Percentiles rank a stretch among this genome's conserved stretches.
Conservation (phyloP, 53 echinoderm and acorn worm genomes). For the Luidia sarsii region DNA sequence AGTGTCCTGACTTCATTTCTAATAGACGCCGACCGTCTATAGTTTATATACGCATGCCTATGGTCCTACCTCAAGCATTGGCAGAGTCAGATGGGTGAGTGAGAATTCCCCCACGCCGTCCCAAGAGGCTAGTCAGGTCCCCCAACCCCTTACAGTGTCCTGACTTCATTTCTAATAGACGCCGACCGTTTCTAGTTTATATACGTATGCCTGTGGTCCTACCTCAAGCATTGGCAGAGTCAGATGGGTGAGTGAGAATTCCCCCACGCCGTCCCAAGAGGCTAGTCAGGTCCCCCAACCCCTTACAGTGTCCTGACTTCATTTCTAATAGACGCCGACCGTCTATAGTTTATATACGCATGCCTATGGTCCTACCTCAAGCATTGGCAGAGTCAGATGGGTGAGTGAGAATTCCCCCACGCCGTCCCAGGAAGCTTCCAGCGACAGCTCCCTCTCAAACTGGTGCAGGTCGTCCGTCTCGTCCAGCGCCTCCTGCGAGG, state of each 20-base stretch:
- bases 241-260: constrained; percentile 89
- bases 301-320: too few relatives aligned
- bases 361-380: constrained; percentile 64
- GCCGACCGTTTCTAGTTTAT: too few relatives aligned
- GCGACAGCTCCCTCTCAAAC: constrained; percentile 87
- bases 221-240: constrained; percentile 91
- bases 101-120: constrained; percentile 80
- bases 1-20: too few relatives aligned
- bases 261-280: constrained; percentile 69
- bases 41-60: too few relatives aligned
- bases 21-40: too few relatives aligned
- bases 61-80: constrained; percentile 90
- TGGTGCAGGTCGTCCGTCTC: constrained; percentile 88
- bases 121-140: too few relatives aligned
- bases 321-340: too few relatives aligned
- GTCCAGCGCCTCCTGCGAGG: constrained; percentile 87
- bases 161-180: too few relatives aligned
- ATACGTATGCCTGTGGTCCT: not conserved
- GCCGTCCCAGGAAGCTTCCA: constrained; percentile 75
- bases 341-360: too few relatives aligned
- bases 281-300: too few relatives aligned
- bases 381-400: constrained; percentile 84
- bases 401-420: constrained; percentile 86
- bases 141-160: too few relatives aligned
- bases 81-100: constrained; percentile 82